Evolutionary conservation across 2,888 invertebrate genomes (phyloP).

Genomic region (Lepidocyrtoides sp.): DNA sequence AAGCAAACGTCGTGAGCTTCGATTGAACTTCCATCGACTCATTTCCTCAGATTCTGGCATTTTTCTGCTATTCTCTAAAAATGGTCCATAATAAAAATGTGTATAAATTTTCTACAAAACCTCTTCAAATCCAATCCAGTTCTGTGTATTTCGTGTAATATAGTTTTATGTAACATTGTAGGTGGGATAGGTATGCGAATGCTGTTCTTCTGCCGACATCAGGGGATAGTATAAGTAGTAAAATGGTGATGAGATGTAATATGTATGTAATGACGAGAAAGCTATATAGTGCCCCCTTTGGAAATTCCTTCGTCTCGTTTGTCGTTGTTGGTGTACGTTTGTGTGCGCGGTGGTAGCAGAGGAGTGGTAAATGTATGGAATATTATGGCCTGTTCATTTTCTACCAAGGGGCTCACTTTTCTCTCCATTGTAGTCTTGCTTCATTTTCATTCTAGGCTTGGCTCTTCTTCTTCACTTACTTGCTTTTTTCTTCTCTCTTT

Average conservation of each 20-base stretch:
- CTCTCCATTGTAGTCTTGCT: conserved; percentile 54
- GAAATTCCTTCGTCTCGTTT: conserved; percentile 40
- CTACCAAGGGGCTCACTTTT: conserved; percentile 60
- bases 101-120: background rate
- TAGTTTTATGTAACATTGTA: too few relatives aligned
- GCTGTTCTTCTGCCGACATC: background rate
- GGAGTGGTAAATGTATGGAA: conserved; percentile 16
- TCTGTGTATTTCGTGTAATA: too few relatives aligned
- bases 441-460: conserved; percentile 70
- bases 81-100: conserved; percentile 58
- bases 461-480: conserved; percentile 76
- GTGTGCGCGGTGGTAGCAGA: background rate
- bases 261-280: conserved; percentile 69
- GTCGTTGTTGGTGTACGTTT: background rate
- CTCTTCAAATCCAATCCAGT: background rate
- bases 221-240: conserved; percentile 1
- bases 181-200: too few relatives aligned
- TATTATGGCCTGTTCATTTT: background rate
- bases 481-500: conserved; percentile 67
- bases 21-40: conserved; percentile 23
- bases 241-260: conserved; percentile 69
- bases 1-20: conserved; percentile 47
- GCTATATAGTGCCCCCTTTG: conserved; percentile 63
- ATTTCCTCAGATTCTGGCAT: background rate
- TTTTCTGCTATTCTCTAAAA: conserved; percentile 24